Evolutionary conservation across 2,888 invertebrate species (phyloP).

Genomic region (Bursaphelenchus okinawaensis): DNA sequence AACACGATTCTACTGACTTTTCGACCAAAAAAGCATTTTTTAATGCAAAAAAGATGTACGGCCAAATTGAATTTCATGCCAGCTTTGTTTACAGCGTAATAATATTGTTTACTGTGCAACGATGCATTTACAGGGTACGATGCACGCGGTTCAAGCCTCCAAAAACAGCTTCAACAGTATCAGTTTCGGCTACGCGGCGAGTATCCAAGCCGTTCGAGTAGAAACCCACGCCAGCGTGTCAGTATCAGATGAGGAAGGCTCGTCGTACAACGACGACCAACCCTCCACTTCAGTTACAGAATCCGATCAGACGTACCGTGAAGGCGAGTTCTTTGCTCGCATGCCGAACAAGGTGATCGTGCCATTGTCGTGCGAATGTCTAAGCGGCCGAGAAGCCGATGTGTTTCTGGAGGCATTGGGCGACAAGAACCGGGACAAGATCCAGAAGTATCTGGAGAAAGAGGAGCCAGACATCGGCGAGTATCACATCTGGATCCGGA

Average conservation of each 20-base stretch:
- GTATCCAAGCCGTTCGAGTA: background rate
- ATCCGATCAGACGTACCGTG: background rate
- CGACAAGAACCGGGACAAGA: constrained; percentile 20
- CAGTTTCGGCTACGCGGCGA: background rate
- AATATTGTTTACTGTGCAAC: no score
- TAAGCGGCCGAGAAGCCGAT: constrained; percentile 26
- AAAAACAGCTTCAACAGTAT: background rate
- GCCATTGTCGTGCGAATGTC: constrained; percentile 23
- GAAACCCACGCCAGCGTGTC: background rate
- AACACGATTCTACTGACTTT: no score
- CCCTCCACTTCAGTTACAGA: background rate
- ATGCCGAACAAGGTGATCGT: constrained; percentile 14
- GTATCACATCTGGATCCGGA: constrained; percentile 26
- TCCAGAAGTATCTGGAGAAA: constrained; percentile 24
- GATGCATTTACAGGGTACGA: background rate
- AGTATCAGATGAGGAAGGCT: background rate
- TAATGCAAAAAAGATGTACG: no score
- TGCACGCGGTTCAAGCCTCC: background rate
- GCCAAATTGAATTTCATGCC: no score
- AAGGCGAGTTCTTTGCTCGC: constrained; percentile 19
- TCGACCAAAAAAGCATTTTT: no score
- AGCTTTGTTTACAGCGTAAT: no score
- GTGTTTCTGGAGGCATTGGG: constrained; percentile 23
- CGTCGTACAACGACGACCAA: background rate
- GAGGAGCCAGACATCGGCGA: constrained; percentile 27